These are phyloP conservation scores for Carcharodon carcharias DNA, from an alignment of 2,797 vertebrate genomes.

Conservation along the genomic window DNA sequence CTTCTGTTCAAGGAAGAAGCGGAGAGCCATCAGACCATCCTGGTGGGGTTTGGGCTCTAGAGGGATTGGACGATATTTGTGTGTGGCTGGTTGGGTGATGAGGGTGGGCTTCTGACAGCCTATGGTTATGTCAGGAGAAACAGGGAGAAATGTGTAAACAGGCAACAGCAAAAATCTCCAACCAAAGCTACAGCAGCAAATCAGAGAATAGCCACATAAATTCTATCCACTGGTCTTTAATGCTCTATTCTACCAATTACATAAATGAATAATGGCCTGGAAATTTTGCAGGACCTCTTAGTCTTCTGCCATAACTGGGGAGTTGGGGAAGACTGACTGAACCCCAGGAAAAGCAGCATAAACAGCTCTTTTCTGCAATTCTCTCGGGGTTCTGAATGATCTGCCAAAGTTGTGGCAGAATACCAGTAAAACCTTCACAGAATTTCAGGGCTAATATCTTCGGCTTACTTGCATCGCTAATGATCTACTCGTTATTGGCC, in stretches of 20 bases:
- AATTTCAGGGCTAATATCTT: not conserved
- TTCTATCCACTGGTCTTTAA: not conserved
- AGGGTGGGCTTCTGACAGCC: too few relatives aligned
- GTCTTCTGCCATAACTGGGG: not conserved
- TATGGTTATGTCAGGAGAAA: not conserved
- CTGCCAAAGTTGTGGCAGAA: not conserved
- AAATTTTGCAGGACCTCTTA: not conserved
- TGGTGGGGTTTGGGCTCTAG: too few relatives aligned
- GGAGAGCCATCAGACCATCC: too few relatives aligned
- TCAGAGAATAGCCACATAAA: not conserved
- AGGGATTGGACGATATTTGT: not conserved
- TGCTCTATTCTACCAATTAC: not conserved
- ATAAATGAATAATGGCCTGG: not conserved
- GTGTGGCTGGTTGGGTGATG: too few relatives aligned
- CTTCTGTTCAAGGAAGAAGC: too few relatives aligned
- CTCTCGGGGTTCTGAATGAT: not conserved
- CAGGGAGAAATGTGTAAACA: not conserved
- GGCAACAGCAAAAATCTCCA: not conserved
- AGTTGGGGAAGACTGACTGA: not conserved
- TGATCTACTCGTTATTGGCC: not conserved
- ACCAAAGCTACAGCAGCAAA: not conserved
- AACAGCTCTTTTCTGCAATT: not conserved
- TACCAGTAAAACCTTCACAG: not conserved
- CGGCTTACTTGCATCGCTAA: too few relatives aligned
- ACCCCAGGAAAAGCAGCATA: not conserved